Evolutionary conservation across 2,113 vertebrate genomes (phyloP), one percentile per base, ranked within the genome.

Genomic region (Trinectes maculatus): DNA sequence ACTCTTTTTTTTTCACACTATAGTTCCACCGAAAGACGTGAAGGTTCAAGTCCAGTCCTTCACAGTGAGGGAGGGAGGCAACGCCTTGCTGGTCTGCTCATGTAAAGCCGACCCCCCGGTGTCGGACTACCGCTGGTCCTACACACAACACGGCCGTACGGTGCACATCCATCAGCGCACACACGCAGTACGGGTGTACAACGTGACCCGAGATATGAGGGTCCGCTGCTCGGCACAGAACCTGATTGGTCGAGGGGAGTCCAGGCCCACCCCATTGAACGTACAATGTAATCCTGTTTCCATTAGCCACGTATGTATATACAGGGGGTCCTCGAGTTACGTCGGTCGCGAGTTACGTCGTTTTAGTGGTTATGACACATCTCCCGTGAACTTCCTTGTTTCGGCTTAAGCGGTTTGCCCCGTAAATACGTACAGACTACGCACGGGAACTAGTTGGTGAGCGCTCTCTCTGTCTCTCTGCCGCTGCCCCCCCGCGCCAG

Each of bases 61-160:
- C 53, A 46, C 5, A 0, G 86, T 93, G 37, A 84, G 64, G 25
- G 90, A 93, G 54, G 92, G 93, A 25, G 87, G 84, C 43, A 90
- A 15, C 0, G 91, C 84, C 7, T 74, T 92, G 51, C 62, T 94
- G 47, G 29, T 58, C 33, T 94, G 93, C 49, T 83, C 85, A 11
- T 93, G 91, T 74, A 93, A 92, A 68, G 90, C 92, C 1, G 92
- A 94, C 77, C 93, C 93, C 0, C 92, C 93, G 0, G 85, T 73
- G 3, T 63, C 74, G 6, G 74, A 83, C 29, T 94, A 92, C 77
- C 83, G 43, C 76, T 94, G 93, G 93, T 89, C 86, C 49, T 91
- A 79, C 65, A 85, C 63, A 12, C 87, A 88, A 46, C 76, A 61
- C 0, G 87, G 91, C 1, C 69, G 1, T 8, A 80, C 77, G 0